phyloP scores from a whole-genome alignment of 2,888 invertebrate genomes.

The Hydraecia micacea region DNA sequence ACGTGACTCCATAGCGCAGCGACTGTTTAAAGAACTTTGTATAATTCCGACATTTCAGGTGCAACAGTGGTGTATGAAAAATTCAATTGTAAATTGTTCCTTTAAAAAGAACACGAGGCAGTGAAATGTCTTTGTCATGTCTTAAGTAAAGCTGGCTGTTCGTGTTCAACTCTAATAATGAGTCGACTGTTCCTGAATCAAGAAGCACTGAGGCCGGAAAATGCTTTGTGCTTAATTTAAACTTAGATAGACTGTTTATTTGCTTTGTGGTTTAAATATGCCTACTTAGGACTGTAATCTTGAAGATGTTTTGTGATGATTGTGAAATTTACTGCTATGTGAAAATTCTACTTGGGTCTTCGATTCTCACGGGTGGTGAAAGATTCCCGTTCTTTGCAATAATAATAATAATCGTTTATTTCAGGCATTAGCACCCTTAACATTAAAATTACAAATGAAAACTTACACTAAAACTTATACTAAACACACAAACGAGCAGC shows the following conservation, averaged over 20 bases:
- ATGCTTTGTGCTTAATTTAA: slow-evolving; percentile 53
- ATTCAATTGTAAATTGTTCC: slow-evolving; percentile 61
- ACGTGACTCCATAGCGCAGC: slow-evolving; percentile 68
- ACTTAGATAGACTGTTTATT: slow-evolving; percentile 48
- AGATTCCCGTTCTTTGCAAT: not conserved
- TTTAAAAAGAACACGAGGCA: slow-evolving; percentile 37
- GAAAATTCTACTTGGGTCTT: not conserved
- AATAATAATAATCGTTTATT: no score
- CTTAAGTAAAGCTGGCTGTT: slow-evolving; percentile 40
- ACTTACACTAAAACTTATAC: no score
- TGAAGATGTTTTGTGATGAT: slow-evolving; percentile 34
- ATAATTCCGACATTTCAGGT: slow-evolving; percentile 75
- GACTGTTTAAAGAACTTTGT: slow-evolving; percentile 74
- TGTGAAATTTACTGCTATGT: slow-evolving; percentile 23
- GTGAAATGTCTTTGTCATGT: slow-evolving; percentile 50
- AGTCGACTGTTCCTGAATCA: slow-evolving; percentile 44
- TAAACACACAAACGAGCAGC: no score
- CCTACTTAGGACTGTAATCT: slow-evolving; percentile 30
- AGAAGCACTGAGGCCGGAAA: slow-evolving; percentile 38
- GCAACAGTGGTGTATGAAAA: slow-evolving; percentile 60
- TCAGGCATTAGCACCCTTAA: no score
- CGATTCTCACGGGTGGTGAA: not conserved
- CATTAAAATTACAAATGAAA: no score
- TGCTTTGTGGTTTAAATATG: slow-evolving; percentile 33
- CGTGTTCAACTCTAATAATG: slow-evolving; percentile 51